Percentiles rank a stretch among this genome's conserved stretches.
Evolutionary conservation across 2,113 vertebrate genomes (phyloP).

Genomic region (Aramus guarauna): DNA sequence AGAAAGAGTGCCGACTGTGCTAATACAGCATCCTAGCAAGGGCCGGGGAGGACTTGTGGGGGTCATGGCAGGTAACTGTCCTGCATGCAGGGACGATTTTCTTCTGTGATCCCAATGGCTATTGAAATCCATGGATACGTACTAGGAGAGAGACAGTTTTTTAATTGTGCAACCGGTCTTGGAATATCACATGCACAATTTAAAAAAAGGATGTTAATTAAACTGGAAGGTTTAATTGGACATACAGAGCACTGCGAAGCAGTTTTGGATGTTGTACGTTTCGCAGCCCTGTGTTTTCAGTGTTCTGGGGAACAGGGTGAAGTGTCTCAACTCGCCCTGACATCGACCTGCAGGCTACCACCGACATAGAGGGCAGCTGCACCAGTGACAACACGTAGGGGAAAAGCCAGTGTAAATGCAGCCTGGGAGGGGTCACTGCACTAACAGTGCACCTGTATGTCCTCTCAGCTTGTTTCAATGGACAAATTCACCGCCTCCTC

Average conservation of each 20-base stretch:
- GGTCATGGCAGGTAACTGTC: rapidly evolving
- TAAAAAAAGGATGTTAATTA: neutral
- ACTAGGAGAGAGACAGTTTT: neutral
- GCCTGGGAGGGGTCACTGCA: neutral
- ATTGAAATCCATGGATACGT: neutral
- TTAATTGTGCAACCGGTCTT: neutral
- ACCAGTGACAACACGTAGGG: neutral
- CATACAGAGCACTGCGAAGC: neutral
- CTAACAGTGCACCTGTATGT: too few species aligned
- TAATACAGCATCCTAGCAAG: neutral
- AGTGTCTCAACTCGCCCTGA: neutral
- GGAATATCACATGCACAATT: neutral
- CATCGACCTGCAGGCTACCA: neutral
- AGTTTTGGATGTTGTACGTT: neutral
- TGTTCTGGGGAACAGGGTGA: neutral
- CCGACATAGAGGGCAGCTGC: neutral
- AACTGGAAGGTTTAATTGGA: neutral
- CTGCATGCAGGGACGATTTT: neutral
- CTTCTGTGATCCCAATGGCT: neutral
- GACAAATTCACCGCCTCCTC: neutral
- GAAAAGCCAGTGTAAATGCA: neutral
- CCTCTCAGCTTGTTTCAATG: neutral
- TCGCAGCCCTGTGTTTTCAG: neutral
- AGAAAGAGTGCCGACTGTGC: neutral
- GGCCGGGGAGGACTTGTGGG: neutral